phyloP scores from a whole-genome alignment of 2,888 invertebrate species.

The Drosophila lutescens region DNA sequence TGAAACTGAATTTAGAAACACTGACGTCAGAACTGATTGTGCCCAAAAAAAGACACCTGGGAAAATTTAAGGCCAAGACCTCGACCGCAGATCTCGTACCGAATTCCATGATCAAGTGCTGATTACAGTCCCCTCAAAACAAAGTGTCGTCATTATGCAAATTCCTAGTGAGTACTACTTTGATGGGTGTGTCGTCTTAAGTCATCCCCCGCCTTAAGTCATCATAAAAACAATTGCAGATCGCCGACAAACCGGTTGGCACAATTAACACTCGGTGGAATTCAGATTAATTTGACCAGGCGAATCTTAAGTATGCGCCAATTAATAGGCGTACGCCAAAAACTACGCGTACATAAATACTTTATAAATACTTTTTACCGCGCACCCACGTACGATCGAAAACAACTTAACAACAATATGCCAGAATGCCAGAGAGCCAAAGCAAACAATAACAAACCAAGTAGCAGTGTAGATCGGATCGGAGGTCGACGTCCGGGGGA shows the following conservation, averaged over 20 bases:
- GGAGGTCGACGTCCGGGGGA: conserved; percentile 34
- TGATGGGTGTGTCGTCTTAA: conserved; percentile 43
- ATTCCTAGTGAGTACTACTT: conserved; percentile 15
- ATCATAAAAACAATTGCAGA: conserved; percentile 27
- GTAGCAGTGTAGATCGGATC: conserved; percentile 28
- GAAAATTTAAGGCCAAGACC: conserved; percentile 12
- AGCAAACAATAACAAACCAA: conserved; percentile 53
- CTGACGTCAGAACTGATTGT: conserved; percentile 40
- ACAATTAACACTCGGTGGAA: conserved; percentile 19
- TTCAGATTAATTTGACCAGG: conserved; percentile 9
- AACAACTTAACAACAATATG: conserved; percentile 13
- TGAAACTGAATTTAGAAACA: conserved; percentile 10
- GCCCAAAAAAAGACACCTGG: conserved; percentile 33
- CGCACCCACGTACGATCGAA: conserved; percentile 56
- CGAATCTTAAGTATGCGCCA: conserved; percentile 16
- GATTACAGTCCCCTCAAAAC: conserved; percentile 26
- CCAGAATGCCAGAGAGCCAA: conserved; percentile 17
- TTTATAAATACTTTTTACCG: conserved; percentile 50
- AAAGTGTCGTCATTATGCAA: conserved; percentile 52
- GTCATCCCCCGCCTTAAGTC: conserved; percentile 38
- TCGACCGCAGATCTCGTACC: conserved; percentile 3
- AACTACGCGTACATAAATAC: conserved; percentile 17
- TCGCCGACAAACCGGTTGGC: conserved; percentile 40
- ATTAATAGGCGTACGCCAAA: conserved; percentile 14
- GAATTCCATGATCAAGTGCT: conserved; percentile 17